These are phyloP conservation scores for Callopanchax toddi DNA, from an alignment of 2,113 vertebrate species.

Conservation along the genomic window DNA sequence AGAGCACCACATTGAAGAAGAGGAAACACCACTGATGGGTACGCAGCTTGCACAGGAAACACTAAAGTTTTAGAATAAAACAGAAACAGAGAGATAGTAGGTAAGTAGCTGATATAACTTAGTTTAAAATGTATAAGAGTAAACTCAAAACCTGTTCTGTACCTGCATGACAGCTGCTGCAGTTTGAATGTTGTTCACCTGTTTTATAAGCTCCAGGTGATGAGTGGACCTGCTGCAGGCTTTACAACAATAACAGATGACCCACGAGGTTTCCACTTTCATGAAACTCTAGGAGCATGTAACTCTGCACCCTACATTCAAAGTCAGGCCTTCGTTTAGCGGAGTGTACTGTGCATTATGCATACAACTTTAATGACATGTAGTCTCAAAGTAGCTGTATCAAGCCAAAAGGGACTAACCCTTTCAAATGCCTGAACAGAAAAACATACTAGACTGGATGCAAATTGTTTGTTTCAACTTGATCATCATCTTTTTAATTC, in stretches of 20 bases:
- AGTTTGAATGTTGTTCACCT: constrained; percentile 9
- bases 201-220: constrained; percentile 12
- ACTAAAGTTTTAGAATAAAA: constrained; percentile 63
- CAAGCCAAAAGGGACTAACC: neutral
- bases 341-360: constrained; percentile 17
- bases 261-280: constrained; percentile 60
- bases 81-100: neutral
- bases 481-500: no score
- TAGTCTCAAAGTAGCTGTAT: neutral
- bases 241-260: constrained; percentile 41
- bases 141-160: constrained; percentile 16
- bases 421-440: no score
- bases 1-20: constrained; percentile 87
- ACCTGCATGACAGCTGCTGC: constrained; percentile 64
- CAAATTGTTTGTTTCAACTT: neutral
- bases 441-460: neutral
- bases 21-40: constrained; percentile 95
- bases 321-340: constrained; percentile 23
- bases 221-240: constrained; percentile 3
- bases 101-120: neutral
- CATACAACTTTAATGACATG: constrained; percentile 54
- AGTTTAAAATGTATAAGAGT: neutral
- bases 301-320: constrained; percentile 44
- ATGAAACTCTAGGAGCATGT: constrained; percentile 60
- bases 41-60: constrained; percentile 83